phyloP scores from a whole-genome alignment of 2,888 invertebrate genomes.

The Drosophila greeni region DNA sequence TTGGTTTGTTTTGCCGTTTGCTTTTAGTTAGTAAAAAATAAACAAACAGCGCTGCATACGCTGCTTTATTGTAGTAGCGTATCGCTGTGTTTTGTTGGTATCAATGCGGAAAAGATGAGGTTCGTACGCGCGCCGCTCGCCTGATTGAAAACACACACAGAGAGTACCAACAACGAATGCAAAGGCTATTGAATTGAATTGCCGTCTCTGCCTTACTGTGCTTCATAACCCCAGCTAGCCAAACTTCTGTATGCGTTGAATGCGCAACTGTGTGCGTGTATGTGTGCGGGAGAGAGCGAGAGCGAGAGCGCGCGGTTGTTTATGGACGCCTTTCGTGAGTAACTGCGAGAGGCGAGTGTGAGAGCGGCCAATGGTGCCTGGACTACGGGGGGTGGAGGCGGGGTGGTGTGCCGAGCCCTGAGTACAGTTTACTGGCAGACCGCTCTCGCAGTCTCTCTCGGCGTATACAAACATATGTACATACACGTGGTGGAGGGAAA shows the following conservation, averaged over 20 bases:
- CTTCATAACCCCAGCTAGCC: slow-evolving; percentile 61
- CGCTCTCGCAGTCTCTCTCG: slow-evolving; percentile 32
- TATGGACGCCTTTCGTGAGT: slow-evolving; percentile 14
- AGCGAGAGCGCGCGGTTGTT: slow-evolving; percentile 27
- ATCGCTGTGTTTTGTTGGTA: slow-evolving; percentile 61
- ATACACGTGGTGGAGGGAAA: slow-evolving; percentile 70
- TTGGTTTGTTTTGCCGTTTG: slow-evolving; percentile 51
- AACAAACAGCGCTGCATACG: slow-evolving; percentile 68
- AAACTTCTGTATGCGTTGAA: slow-evolving; percentile 66
- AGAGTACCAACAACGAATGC: slow-evolving; percentile 78
- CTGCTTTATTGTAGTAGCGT: slow-evolving; percentile 50
- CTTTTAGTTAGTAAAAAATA: slow-evolving; percentile 66
- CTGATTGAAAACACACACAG: slow-evolving; percentile 77
- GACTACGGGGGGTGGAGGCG: neutral
- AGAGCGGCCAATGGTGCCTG: neutral
- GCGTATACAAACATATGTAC: slow-evolving; percentile 47
- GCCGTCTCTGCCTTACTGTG: slow-evolving; percentile 72
- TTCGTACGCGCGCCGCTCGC: slow-evolving; percentile 71
- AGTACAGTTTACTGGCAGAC: slow-evolving; percentile 62
- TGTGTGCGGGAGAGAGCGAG: slow-evolving; percentile 42
- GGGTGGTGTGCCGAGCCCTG: slow-evolving; percentile 10
- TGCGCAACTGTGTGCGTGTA: slow-evolving; percentile 59
- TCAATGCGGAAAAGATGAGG: slow-evolving; percentile 71
- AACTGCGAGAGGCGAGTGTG: slow-evolving; percentile 9
- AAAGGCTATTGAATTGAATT: slow-evolving; percentile 78